Base-by-base conservation (phyloP, 1,140 invertebrate species). In the Calliopsis andreniformis region DNA sequence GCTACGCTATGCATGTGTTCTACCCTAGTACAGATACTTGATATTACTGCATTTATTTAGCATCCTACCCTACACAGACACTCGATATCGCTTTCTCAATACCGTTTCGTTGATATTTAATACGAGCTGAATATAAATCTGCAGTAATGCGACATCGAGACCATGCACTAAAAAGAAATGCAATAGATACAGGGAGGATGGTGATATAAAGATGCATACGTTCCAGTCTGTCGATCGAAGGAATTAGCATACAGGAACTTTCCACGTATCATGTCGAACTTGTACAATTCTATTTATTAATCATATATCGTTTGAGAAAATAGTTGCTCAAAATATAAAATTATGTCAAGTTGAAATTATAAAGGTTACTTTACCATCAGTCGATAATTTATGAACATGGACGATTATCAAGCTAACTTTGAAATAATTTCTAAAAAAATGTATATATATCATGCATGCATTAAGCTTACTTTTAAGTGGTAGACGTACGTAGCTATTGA, bases 21-120 rank as follows among this genome's bases (percentile, higher is more conserved):
- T 18, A 70, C 20, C 30, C 56, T 47, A 58, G 42, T 43, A 42
- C 8, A 35, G n/a, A 25, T 23, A 71, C 56, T n/a, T 35, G 68
- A 71, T 71, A 71, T 49, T 35, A 49, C 28, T 20, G 14, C 23
- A 18, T 8, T 53, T 8, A 35, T n/a, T 58, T 20, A 30, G 18
- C 18, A 10, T 42, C 53, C 23, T 32, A 53, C 43, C 25, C 23
- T 42, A 18, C 16, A 25, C 5, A 23, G 70, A 45, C 28, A 71
- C 18, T 6, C 12, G 58, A 71, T 71, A 70, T 18, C 42, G 43
- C 47, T 58, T 10, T 47, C 66, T 20, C 30, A 53, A 71, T 63
- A 73, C 45, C 61, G 20, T 66, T 64, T 66, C 39, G 23, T 67
- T 45, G 71, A 67, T 18, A 75, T 58, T 28, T 32, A 67, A 75